Evolutionary conservation across 2,888 invertebrate species (phyloP).

Genomic region (Eledona agricola): DNA sequence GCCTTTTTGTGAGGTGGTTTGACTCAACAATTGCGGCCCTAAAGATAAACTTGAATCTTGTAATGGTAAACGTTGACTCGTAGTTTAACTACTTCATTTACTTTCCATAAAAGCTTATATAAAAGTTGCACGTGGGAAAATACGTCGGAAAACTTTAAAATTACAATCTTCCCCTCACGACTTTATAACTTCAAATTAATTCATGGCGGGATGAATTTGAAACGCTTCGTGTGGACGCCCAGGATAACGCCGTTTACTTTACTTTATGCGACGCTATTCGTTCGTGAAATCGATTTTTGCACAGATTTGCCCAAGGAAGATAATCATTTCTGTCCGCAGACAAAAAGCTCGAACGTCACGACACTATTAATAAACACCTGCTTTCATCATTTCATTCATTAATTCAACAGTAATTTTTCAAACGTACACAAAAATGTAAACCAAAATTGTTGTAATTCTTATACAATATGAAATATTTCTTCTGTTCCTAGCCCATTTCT

Average conservation of each 20-base stretch:
- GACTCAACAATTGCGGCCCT: slow-evolving; percentile 11
- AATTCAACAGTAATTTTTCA: too few relatives aligned
- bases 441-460: too few relatives aligned
- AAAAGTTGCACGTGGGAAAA: slow-evolving; percentile 35
- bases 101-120: slow-evolving; percentile 31
- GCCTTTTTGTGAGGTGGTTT: slow-evolving; percentile 2
- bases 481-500: too few relatives aligned
- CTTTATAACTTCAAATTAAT: slow-evolving; percentile 32
- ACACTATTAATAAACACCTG: too few relatives aligned
- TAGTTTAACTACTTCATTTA: slow-evolving; percentile 29
- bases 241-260: slow-evolving; percentile 29
- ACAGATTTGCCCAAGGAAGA: slow-evolving; percentile 1
- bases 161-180: slow-evolving; percentile 31
- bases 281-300: slow-evolving; percentile 10
- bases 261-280: slow-evolving; percentile 21
- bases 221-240: slow-evolving; percentile 18
- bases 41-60: slow-evolving; percentile 16
- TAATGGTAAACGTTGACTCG: slow-evolving; percentile 22
- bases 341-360: too few relatives aligned
- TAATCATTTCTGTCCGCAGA: too few relatives aligned
- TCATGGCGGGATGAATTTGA: slow-evolving; percentile 26
- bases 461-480: too few relatives aligned
- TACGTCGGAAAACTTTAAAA: slow-evolving; percentile 32
- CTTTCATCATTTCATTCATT: too few relatives aligned
- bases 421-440: too few relatives aligned